These are phyloP conservation scores for Galbula dea DNA, from an alignment of 2,113 vertebrate genomes.

Conservation along the genomic window DNA sequence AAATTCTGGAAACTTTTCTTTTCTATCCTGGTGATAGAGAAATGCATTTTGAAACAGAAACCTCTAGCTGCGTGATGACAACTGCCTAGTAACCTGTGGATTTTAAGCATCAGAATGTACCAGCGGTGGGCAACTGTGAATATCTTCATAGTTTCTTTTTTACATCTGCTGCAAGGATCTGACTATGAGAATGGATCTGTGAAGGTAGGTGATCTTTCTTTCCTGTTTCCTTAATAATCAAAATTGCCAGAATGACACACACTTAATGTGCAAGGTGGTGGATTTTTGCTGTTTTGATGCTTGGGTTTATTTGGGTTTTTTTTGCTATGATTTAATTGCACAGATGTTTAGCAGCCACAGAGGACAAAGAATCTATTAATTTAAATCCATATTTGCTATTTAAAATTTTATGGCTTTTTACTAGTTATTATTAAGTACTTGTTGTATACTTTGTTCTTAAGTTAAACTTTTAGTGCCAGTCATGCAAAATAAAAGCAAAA, in stretches of 20 bases:
- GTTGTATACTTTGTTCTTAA: neutral
- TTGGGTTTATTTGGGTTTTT: neutral
- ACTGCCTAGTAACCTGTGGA: conserved; percentile 61
- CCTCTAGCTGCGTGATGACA: conserved; percentile 54
- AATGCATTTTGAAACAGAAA: conserved; percentile 71
- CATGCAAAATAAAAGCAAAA: neutral
- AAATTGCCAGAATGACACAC: neutral
- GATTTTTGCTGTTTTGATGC: neutral
- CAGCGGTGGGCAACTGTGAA: conserved; percentile 73
- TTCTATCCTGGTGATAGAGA: conserved; percentile 42
- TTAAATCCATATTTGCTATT: neutral
- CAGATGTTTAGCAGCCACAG: neutral
- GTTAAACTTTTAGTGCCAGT: neutral
- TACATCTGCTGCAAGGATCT: conserved; percentile 74
- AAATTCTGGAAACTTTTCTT: conserved; percentile 44
- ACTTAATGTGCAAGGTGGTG: neutral
- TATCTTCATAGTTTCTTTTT: conserved; percentile 72
- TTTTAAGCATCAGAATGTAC: conserved; percentile 76
- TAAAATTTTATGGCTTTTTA: neutral
- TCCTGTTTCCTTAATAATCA: neutral
- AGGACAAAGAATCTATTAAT: neutral
- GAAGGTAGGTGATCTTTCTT: conserved; percentile 71
- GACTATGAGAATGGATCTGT: conserved; percentile 68
- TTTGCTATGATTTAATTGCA: neutral
- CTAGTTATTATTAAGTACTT: neutral